Percentiles rank a stretch among this genome's conserved stretches.
Evolutionary conservation across 1,140 invertebrate genomes (phyloP).

Genomic region (Ladona fulva): DNA sequence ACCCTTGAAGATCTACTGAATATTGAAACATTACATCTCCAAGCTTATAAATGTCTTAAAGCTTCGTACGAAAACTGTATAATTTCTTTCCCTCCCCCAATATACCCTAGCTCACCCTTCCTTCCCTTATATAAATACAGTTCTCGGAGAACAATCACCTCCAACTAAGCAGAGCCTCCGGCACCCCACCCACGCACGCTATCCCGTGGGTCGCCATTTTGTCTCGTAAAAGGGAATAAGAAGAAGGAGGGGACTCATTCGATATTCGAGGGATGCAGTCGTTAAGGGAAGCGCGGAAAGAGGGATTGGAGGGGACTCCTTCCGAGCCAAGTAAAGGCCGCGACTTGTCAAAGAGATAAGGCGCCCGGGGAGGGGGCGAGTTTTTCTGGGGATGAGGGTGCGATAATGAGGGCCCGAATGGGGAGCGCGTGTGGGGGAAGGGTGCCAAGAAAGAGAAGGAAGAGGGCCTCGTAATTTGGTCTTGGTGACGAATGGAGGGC

Average conservation of each 20-base stretch:
- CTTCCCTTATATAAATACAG: no score
- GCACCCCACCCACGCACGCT: background rate
- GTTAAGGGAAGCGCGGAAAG: background rate
- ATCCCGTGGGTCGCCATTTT: background rate
- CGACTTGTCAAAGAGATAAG: background rate
- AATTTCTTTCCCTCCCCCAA: no score
- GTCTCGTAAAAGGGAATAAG: background rate
- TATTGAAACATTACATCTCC: no score
- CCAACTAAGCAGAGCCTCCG: no score
- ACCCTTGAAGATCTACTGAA: no score
- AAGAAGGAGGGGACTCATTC: background rate
- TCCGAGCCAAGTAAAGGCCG: background rate
- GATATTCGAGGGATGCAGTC: conserved; percentile 1
- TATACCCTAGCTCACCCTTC: no score
- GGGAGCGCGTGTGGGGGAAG: background rate
- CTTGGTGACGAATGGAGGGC: background rate
- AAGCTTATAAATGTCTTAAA: no score
- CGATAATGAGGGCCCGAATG: background rate
- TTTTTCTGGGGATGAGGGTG: background rate
- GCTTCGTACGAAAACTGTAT: no score
- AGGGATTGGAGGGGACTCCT: background rate
- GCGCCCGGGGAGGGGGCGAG: background rate
- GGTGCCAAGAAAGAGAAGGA: background rate
- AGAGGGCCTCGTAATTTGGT: background rate
- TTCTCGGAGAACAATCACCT: background rate